Base-by-base conservation (phyloP, 2,113 vertebrate species). In the Spea bombifrons region DNA sequence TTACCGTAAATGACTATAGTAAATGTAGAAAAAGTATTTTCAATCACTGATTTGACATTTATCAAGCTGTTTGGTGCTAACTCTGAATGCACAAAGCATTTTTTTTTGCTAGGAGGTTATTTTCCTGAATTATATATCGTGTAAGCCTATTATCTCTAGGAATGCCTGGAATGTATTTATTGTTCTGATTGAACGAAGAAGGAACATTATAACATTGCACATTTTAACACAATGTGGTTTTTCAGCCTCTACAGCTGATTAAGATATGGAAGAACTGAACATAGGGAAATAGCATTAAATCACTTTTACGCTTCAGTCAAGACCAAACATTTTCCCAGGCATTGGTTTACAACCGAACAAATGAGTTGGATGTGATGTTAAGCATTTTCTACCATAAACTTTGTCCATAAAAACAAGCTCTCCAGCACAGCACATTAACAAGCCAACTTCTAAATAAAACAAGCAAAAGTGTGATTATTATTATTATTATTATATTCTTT, bases 41-140 rank as follows among this genome's bases (percentile, higher is more conserved):
- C 63, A 67, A 66, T 69, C 52, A 79, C 66, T 79, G 70, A 79
- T 79, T 73, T 79, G 70, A 79, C 71, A 79, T 79, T 73, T 79
- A 79, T 79, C 50, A 73, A 45, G 12, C 70, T 73, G n/a, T 55
- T 57, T 79, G 66, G 52, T 66, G 44, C 55, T 66, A n/a, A 65
- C 12, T 64, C 7, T 30, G 57, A 65, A 78, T 53, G 59, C 12
- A 66, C 30, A 65, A 63, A 46, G 13, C 8, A 64, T 45, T 68
- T 43, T 71, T 17, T 12, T 65, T 65, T 45, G 6, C 12, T 52
- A n/a, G 5, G 48, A 71, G 68, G 16, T 78, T 78, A 61, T 72
- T 71, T 13, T 63, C 30, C 2, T 9, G 55, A 59, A 64, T 49
- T 49, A 4, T 53, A 44, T 66, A 5, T 72, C 53, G 7, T 53